Evolutionary conservation across 2,113 vertebrate genomes (phyloP), one percentile per base, ranked within the genome.

Genomic region (Orientallactaga bullata): DNA sequence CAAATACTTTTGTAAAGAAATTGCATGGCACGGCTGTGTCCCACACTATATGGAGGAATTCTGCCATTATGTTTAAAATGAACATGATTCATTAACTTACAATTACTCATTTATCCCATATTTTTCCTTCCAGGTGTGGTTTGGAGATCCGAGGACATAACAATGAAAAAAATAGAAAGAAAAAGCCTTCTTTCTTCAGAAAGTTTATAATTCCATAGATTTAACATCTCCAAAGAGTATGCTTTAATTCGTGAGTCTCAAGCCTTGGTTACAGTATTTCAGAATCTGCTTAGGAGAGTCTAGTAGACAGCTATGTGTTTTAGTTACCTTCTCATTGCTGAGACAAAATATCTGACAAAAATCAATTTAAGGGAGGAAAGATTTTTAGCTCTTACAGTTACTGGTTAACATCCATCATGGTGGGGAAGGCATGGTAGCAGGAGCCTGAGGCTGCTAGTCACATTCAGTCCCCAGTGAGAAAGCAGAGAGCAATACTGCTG

Each of bases 121-220:
- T 30, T 69, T 0, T 69, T 84, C 30, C 28, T 90, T 21, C 39
- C 47, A 91, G 61, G 21, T 10, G 85, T 8, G 63, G 7, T 87
- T 78, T 15, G 32, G 77, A 85, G n/a, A 24, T 79, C 58, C 77
- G 58, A 51, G 15, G 2, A 68, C 60, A 63, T 7, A 88, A 66
- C 28, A 73, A 58, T 90, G 23, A 63, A 72, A 7, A 94, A 82
- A 81, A 71, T 18, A 61, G 32, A 35, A 55, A 74, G 30, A 58
- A n/a, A 17, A 26, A 37, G 0, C 7, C 83, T 4, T 28, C 37
- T 65, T 30, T 7, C 23, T 10, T 55, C 21, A 24, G 26, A 21
- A 83, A 74, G 32, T 69, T 89, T 30, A 63, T 76, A 89, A 39
- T 93, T 90, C 28, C 79, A 16, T 69, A 47, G 83, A 15, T 63